Percentiles rank a stretch among this genome's conserved stretches.
Conservation (phyloP, 2,888 invertebrate genomes). For the Harpalus rubripes region DNA sequence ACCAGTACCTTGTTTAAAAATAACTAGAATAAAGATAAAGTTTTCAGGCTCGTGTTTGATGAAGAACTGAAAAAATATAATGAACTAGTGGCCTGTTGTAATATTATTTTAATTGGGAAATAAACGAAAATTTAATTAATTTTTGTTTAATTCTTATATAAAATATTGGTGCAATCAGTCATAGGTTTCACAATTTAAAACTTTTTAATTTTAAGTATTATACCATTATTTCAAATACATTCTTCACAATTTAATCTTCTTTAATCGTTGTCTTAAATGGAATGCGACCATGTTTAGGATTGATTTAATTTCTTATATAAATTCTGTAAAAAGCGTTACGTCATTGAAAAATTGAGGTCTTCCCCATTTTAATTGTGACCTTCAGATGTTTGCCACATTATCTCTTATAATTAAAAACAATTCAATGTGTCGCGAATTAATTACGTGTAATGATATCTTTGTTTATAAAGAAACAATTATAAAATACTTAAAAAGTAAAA, state of each 20-base stretch:
- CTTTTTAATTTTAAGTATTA: background rate
- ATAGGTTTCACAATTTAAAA: too few species aligned
- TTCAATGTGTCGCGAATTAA: background rate
- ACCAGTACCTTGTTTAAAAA: background rate
- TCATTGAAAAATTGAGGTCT: constrained; percentile 43
- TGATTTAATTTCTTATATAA: constrained; percentile 24
- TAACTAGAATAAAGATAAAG: too few species aligned
- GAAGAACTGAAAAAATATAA: too few species aligned
- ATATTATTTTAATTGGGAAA: too few species aligned
- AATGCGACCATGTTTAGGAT: constrained; percentile 4
- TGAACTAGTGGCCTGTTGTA: too few species aligned
- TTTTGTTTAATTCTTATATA: too few species aligned
- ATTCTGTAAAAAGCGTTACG: constrained; percentile 22
- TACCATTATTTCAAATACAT: too few species aligned
- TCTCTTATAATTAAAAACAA: constrained; percentile 26
- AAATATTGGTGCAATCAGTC: too few species aligned
- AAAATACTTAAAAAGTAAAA: background rate
- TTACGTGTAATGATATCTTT: background rate
- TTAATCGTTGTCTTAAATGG: background rate
- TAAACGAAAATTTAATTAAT: too few species aligned
- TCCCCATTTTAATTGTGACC: constrained; percentile 26
- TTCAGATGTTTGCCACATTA: constrained; percentile 31
- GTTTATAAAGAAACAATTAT: background rate
- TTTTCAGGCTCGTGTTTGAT: too few species aligned
- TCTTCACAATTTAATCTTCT: background rate